Evolutionary conservation across 2,113 vertebrate species (phyloP).

Genomic region (Podarcis cretensis): DNA sequence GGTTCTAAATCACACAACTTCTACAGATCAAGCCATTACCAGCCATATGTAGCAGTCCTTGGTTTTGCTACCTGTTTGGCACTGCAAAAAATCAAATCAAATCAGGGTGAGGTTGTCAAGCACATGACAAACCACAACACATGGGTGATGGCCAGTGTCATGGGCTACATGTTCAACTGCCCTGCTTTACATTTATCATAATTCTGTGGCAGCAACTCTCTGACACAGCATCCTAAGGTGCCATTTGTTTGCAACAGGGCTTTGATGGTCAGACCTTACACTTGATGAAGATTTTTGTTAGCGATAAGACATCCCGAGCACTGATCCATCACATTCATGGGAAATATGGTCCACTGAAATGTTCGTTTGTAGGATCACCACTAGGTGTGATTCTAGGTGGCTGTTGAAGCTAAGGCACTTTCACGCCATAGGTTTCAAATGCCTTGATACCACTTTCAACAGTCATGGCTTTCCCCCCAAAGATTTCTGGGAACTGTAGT

Average conservation of each 20-base stretch:
- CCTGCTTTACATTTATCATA: not conserved
- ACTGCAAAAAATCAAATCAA: no score
- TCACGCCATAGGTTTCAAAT: no score
- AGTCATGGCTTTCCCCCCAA: no score
- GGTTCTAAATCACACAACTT: no score
- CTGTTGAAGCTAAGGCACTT: not conserved
- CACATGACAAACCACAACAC: no score
- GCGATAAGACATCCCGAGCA: not conserved
- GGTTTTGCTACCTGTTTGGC: no score
- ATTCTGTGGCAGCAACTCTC: not conserved
- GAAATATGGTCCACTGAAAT: not conserved
- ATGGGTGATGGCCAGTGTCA: no score
- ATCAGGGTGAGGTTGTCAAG: no score
- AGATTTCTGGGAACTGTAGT: not conserved
- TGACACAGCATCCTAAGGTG: not conserved
- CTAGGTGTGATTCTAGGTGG: not conserved
- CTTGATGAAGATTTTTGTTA: not conserved
- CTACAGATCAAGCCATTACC: no score
- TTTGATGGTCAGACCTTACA: not conserved
- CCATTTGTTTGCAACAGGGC: not conserved
- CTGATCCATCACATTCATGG: not conserved
- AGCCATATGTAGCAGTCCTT: no score
- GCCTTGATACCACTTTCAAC: no score
- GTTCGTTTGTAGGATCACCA: not conserved
- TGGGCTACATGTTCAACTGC: not conserved